Evolutionary conservation across 2,113 vertebrate genomes (phyloP), one percentile per base, ranked within the genome.

Genomic region (Lichenostomus cassidix): DNA sequence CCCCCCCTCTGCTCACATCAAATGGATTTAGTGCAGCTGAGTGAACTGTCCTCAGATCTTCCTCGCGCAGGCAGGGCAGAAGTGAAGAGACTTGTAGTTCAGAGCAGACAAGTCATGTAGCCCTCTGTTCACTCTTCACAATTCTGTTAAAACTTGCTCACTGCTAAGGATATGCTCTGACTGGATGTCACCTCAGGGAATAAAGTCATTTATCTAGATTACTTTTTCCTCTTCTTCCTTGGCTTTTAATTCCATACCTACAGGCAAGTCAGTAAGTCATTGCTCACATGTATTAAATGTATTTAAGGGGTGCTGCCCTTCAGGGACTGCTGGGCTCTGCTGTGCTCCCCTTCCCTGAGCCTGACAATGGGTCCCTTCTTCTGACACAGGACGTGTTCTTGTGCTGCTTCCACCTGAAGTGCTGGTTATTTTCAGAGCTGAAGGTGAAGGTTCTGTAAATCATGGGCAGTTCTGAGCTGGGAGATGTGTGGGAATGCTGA

Each of bases 61-160:
- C 94, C 96, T 89, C 8, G 9, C 95, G 93, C 91, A 97, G 94
- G 79, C 95, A 50, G 90, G 90, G 88, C 95, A 91, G 77, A 46
- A 95, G 97, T 89, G 88, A 78, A 95, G 97, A 97, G 97, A 93
- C 97, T 92, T 95, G 97, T 83, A 64, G 94, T 67, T 92, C 2
- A 81, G 96, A 92, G 88, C 96, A 68, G 85, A 64, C 78, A 78
- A 97, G 97, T 96, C 93, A 42, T 94, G 96, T 75, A 73, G 27
- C 95, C 96, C 94, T 97, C 97, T 92, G 95, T 76, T 96, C 94
- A 22, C 96, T n/a, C 10, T 22, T 75, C 95, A 33, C 55, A 85
- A 97, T 96, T 98, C 98, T 99, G 99, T 99, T 96, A 98, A 96
- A 98, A 99, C 99, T 98, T 99, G 98, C 98, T 97, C 97, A 67